These are phyloP conservation scores for Paedocypris micromegethes DNA, from an alignment of 2,797 vertebrate species.

Conservation along the genomic window DNA sequence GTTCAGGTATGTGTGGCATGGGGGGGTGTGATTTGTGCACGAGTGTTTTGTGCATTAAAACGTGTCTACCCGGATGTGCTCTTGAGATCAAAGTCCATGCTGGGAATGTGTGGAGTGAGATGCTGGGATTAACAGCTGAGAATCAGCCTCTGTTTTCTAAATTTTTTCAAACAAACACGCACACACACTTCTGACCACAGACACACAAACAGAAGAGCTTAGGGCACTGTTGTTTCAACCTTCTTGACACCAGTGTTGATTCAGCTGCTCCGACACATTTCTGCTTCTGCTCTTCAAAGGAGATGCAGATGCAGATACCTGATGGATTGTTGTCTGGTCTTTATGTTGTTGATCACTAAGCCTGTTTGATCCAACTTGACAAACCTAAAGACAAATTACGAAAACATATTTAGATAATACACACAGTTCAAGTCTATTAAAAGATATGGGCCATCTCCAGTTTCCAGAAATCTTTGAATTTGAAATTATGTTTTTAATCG, in stretches of 20 bases:
- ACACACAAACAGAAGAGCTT: constrained; percentile 10
- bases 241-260: constrained; percentile 29
- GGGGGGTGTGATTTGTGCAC: constrained; percentile 40
- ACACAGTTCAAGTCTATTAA: background rate
- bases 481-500: too few species aligned
- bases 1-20: constrained; percentile 44
- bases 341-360: too few species aligned
- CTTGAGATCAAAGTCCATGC: constrained; percentile 70
- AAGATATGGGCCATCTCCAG: constrained; percentile 7
- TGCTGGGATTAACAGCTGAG: constrained; percentile 68
- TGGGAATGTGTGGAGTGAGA: constrained; percentile 66
- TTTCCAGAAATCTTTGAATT: background rate
- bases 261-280: constrained; percentile 24
- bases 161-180: constrained; percentile 53
- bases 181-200: background rate
- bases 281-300: constrained; percentile 14
- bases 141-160: constrained; percentile 67
- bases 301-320: background rate
- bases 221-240: constrained; percentile 42
- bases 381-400: background rate
- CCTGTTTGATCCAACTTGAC: background rate
- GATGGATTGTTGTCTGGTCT: background rate
- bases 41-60: constrained; percentile 52
- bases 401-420: too few species aligned
- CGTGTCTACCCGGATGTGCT: constrained; percentile 65